These are phyloP conservation scores for Barbus barbus DNA, from an alignment of 2,113 vertebrate species.

Conservation along the genomic window DNA sequence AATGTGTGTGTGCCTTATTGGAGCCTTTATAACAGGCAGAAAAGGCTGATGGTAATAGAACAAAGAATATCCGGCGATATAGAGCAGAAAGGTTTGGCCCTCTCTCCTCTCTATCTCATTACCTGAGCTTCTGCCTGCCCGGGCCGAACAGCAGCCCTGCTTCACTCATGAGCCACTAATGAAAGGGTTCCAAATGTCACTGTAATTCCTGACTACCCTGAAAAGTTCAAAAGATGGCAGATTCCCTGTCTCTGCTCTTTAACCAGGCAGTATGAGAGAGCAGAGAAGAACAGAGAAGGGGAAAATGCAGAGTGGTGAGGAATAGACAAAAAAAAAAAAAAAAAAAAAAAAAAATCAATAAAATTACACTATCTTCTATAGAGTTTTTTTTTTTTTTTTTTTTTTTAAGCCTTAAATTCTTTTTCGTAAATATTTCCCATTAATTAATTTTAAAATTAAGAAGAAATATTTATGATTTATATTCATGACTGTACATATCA, in stretches of 20 bases:
- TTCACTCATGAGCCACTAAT: slow-evolving; percentile 56
- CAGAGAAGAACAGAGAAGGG: slow-evolving; percentile 21
- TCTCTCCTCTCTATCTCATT: slow-evolving; percentile 50
- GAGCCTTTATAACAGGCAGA: slow-evolving; percentile 33
- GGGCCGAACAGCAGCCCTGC: slow-evolving; percentile 18
- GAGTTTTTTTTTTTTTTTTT: no score
- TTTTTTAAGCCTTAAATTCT: no score
- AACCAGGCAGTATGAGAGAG: slow-evolving; percentile 28
- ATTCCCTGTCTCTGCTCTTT: slow-evolving; percentile 49
- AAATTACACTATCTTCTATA: no score
- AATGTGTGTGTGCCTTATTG: not conserved
- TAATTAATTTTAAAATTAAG: no score
- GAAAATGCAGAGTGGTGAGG: slow-evolving; percentile 6
- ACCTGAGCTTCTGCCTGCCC: slow-evolving; percentile 38
- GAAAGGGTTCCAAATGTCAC: slow-evolving; percentile 64
- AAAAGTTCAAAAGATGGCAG: slow-evolving; percentile 61
- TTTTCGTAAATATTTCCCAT: no score
- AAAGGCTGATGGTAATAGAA: slow-evolving; percentile 56
- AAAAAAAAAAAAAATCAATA: no score
- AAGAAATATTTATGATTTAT: not conserved
- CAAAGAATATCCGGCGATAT: not conserved
- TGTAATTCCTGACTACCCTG: slow-evolving; percentile 58
- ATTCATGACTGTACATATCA: not conserved
- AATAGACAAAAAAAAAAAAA: not conserved
- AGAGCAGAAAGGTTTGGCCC: slow-evolving; percentile 31